Base-by-base conservation (phyloP, 2,888 invertebrate species). In the Cerceris ruficornis region DNA sequence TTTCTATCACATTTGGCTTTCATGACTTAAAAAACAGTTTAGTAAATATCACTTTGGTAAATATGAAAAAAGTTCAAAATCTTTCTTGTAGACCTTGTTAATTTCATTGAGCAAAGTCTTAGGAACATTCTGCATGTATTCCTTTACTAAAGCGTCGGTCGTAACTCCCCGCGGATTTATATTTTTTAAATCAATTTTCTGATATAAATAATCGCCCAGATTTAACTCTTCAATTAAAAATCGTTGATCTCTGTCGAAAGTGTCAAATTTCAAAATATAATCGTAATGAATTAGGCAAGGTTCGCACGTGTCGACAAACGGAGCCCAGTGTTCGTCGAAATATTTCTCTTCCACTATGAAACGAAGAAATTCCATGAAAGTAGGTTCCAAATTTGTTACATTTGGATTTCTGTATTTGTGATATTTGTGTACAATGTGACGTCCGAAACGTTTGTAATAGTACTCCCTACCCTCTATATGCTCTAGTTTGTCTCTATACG, bases 401-500 rank as follows among this genome's bases (percentile, higher is more conserved):
- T 75, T 81, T 15, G 71, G 41, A 41, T 80, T 76, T 57, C 78
- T 79, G 9, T 79, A 70, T 17, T 73, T 50, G 41, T 89, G 87
- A 79, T 91, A 91, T 70, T 83, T 88, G 42, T 87, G 81, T 7
- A 85, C 83, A 65, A 92, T 92, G n/a, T 89, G 88, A 8, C 89
- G 85, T 43, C 92, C 90, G 72, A 88, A 92, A 68, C 87, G 86
- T 80, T 83, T 87, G 64, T 91, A 90, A 72, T 92, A 92, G 76
- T 91, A 92, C 75, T 90, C 88, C 69, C 89, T 86, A 28, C 87
- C 88, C 72, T 86, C 82, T 64, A 88, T 88, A 49, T 88, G 81
- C 64, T 91, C 92, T 75, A 94, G 92, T 88, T 94, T 94, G 82
- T 94, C 94, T 74, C 93, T 90, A 76, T 93, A 94, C 0, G 94